A percentile compares a stretch with the other conserved stretches of the same genome.
phyloP scores from a whole-genome alignment of 2,113 vertebrate species.

The Perccottus glenii region DNA sequence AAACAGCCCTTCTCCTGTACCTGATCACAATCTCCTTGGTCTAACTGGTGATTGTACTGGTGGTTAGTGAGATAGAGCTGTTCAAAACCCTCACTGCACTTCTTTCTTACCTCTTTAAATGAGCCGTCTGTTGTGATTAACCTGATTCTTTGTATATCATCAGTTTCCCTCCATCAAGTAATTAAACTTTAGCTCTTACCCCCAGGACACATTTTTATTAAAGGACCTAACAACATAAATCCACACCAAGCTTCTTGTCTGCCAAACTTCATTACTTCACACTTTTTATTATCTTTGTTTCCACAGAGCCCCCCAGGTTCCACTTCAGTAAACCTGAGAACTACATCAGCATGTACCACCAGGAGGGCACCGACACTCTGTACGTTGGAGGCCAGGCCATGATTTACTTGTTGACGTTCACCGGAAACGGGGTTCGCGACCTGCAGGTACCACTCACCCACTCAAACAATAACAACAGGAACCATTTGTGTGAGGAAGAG shows the following conservation, averaged over 20 bases:
- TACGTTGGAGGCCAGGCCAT: constrained; percentile 77
- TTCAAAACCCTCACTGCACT: no score
- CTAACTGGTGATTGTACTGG: no score
- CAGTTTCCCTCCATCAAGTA: neutral
- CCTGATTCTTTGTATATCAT: neutral
- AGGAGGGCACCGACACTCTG: constrained; percentile 74
- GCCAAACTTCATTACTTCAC: constrained; percentile 3
- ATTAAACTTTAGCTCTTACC: neutral
- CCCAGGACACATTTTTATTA: neutral
- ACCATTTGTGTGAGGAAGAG: no score
- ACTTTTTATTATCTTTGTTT: constrained; percentile 13
- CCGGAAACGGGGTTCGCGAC: constrained; percentile 66
- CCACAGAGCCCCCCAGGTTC: constrained; percentile 74
- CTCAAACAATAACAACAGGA: no score
- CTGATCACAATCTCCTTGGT: no score
- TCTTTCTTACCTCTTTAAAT: neutral
- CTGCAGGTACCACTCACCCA: constrained; percentile 62
- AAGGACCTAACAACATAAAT: constrained; percentile 3
- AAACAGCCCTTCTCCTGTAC: no score
- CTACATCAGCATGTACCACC: constrained; percentile 79
- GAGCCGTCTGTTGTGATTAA: constrained; percentile 1
- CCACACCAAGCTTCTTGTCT: neutral
- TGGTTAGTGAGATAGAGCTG: no score
- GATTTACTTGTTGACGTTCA: constrained; percentile 78
- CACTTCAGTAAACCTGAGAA: constrained; percentile 76